These are phyloP conservation scores for Cheilosia scutellata DNA, from an alignment of 2,888 invertebrate genomes.

Conservation along the genomic window DNA sequence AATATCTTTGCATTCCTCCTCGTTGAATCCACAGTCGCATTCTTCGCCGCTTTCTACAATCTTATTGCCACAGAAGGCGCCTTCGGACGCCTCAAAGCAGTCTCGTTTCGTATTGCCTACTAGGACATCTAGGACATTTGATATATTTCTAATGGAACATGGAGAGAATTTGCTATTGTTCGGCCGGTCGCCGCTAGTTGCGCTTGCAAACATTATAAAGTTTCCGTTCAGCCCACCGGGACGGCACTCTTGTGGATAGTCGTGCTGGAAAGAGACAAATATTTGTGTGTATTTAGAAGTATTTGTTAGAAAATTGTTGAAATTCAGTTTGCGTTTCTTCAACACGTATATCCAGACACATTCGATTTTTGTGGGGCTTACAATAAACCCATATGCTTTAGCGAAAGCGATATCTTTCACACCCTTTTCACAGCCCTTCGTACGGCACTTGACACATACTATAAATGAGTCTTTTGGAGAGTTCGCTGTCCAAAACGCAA, in stretches of 20 bases:
- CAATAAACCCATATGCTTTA: no score
- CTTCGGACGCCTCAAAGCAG: slow-evolving; percentile 95
- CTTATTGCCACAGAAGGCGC: slow-evolving; percentile 99
- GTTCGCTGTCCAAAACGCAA: neutral
- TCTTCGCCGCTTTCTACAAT: slow-evolving; percentile 99
- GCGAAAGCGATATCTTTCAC: neutral
- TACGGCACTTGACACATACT: no score
- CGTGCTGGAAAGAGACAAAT: slow-evolving; percentile 88
- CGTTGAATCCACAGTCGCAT: slow-evolving; percentile 98
- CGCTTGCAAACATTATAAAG: slow-evolving; percentile 99
- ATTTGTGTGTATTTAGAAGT: neutral
- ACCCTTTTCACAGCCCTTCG: no score
- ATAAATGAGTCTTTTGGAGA: neutral
- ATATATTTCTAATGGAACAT: slow-evolving; percentile 97
- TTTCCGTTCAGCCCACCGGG: slow-evolving; percentile 97
- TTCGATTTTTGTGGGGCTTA: no score
- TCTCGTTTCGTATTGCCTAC: slow-evolving; percentile 95
- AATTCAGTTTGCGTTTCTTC: no score
- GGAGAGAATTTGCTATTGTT: slow-evolving; percentile 99
- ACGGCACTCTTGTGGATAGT: slow-evolving; percentile 95
- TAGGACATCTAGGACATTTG: slow-evolving; percentile 96
- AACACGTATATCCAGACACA: no score
- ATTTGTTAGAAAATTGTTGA: neutral
- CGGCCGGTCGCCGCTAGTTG: slow-evolving; percentile 98
- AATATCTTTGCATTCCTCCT: slow-evolving; percentile 94